Percentiles rank a stretch among this genome's conserved stretches.
Evolutionary conservation across 2,888 invertebrate genomes (phyloP).

Genomic region (Diloba caeruleocephala): DNA sequence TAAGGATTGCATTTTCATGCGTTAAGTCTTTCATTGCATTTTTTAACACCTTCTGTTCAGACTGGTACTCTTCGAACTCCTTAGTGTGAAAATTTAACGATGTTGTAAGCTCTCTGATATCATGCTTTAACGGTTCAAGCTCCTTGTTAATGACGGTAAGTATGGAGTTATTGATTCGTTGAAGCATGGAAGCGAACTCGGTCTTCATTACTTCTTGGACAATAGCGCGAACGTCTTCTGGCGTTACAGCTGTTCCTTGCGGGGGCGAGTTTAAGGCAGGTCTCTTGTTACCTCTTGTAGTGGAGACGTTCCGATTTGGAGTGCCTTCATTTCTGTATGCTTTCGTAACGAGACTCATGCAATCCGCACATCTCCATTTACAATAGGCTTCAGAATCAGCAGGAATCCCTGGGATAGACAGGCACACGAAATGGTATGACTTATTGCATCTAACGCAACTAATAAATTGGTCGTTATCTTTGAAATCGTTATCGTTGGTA

Average conservation of each 20-base stretch:
- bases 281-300: conserved; percentile 2
- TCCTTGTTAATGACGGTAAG: conserved; percentile 2
- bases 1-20: not conserved
- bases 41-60: not conserved
- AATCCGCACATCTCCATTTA: conserved; percentile 5
- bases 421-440: not conserved
- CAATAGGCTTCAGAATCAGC: not conserved
- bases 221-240: conserved; percentile 1
- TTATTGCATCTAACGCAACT: conserved; percentile 1
- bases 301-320: not conserved
- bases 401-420: not conserved
- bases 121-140: not conserved
- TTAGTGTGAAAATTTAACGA: conserved; percentile 1
- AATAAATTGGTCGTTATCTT: not conserved
- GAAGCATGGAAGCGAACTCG: not conserved
- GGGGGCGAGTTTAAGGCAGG: not conserved
- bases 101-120: not conserved
- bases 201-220: not conserved
- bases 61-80: not conserved
- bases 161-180: conserved; percentile 3
- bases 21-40: not conserved
- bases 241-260: not conserved
- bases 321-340: not conserved
- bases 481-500: not conserved
- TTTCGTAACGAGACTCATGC: not conserved